These are phyloP conservation scores for Drosophila nigrodunni DNA, from an alignment of 1,140 invertebrate genomes.

Conservation along the genomic window DNA sequence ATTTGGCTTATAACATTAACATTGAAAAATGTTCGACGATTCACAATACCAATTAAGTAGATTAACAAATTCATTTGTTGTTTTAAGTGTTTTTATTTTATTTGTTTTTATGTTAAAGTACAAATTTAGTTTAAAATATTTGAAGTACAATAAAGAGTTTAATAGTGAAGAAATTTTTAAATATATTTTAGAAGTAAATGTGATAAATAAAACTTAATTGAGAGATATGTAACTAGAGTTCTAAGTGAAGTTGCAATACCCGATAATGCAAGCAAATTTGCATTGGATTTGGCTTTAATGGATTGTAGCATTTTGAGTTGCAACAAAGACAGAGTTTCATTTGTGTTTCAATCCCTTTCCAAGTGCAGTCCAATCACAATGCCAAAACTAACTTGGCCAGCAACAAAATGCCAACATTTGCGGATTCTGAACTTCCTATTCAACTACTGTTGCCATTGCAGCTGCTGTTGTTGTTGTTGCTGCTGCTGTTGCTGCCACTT, in stretches of 20 bases:
- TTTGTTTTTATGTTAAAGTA: too few relatives aligned
- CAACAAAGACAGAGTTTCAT: constrained; percentile 8
- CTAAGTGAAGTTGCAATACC: neutral
- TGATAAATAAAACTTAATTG: too few relatives aligned
- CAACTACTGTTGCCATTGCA: constrained; percentile 4
- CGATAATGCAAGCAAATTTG: constrained; percentile 11
- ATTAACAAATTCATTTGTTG: too few relatives aligned
- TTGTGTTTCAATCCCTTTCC: constrained; percentile 1
- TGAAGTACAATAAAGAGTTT: too few relatives aligned
- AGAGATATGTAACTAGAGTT: neutral
- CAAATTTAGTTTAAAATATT: too few relatives aligned
- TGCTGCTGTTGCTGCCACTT: neutral
- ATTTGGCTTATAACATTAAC: too few relatives aligned
- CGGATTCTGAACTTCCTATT: constrained; percentile 27
- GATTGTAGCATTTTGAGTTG: constrained; percentile 23
- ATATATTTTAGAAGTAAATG: too few relatives aligned
- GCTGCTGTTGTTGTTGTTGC: neutral
- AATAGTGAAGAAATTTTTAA: too few relatives aligned
- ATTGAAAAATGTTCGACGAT: too few relatives aligned
- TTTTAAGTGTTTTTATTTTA: too few relatives aligned
- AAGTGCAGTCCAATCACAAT: constrained; percentile 4
- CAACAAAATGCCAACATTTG: constrained; percentile 44
- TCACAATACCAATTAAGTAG: too few relatives aligned
- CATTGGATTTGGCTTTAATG: constrained; percentile 17
- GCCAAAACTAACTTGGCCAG: constrained; percentile 45